phyloP scores from a whole-genome alignment of 2,797 vertebrate species.

The Danio choprae region DNA sequence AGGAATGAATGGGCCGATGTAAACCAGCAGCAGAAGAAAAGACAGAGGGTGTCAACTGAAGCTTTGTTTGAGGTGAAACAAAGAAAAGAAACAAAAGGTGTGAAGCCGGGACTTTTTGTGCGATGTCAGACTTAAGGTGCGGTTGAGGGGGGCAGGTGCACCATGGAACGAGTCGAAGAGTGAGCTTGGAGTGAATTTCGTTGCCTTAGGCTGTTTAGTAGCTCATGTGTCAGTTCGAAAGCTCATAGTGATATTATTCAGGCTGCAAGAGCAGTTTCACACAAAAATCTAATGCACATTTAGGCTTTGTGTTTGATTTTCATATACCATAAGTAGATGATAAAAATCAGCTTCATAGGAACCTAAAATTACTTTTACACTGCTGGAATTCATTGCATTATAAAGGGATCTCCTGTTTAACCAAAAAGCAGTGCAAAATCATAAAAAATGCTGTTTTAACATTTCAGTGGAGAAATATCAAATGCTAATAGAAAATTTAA shows the following conservation, averaged over 20 bases:
- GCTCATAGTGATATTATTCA: slow-evolving; percentile 8
- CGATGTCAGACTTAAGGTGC: slow-evolving; percentile 24
- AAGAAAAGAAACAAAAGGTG: slow-evolving; percentile 67
- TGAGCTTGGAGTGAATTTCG: slow-evolving; percentile 68
- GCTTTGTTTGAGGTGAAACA: slow-evolving; percentile 65
- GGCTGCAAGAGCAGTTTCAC: background rate
- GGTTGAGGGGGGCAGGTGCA: slow-evolving; percentile 69
- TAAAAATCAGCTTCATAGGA: background rate
- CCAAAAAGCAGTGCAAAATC: no score
- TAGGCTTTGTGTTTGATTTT: background rate
- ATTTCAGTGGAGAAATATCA: no score
- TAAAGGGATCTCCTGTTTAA: no score
- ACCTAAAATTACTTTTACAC: background rate
- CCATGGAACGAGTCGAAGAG: slow-evolving; percentile 63
- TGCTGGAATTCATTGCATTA: background rate
- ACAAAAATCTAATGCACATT: background rate
- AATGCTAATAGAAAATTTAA: no score
- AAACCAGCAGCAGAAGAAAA: slow-evolving; percentile 43
- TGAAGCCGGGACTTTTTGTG: slow-evolving; percentile 35
- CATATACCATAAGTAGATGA: background rate
- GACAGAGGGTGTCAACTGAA: slow-evolving; percentile 34
- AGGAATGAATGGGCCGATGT: slow-evolving; percentile 15
- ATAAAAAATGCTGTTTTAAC: no score
- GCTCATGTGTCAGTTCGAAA: slow-evolving; percentile 65
- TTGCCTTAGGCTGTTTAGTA: slow-evolving; percentile 59